Evolutionary conservation across 1,140 invertebrate species (phyloP), one percentile per base, ranked within the genome.

Genomic region (Papilio polytes): DNA sequence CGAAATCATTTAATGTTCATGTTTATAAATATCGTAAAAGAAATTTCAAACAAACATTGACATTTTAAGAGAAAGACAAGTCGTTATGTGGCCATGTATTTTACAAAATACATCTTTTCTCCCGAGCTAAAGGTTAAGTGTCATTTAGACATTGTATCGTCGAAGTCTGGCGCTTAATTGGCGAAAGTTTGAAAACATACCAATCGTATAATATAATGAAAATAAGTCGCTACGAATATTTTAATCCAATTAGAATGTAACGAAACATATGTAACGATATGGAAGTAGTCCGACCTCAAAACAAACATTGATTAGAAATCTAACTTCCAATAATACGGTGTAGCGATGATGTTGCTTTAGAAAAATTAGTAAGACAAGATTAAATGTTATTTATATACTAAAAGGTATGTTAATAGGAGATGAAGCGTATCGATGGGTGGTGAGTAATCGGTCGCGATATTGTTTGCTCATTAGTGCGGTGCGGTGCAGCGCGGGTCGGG

Each of bases 401-500:
- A 51, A 78, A 74, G 36, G 73, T 73, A 76, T 80, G 41, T 74
- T 46, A 56, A 72, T 66, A 78, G 74, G 78, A 79, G 78, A 84
- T 85, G 18, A 70, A 81, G 81, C 78, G 78, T 78, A 80, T 72
- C 74, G 85, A 81, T 84, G 79, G 78, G 59, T 26, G 76, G 74
- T 84, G 85, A 84, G 81, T 86, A 83, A 84, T 86, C 44, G 76
- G 56, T 20, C 48, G 81, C 76, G 76, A 78, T 78, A 78, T 78
- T 36, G 76, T 86, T 84, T 85, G 86, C 83, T 82, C 80, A 83
- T 78, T 78, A 78, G 76, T 78, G 84, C 80, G 80, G 85, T 81
- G 87, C 85, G 87, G 86, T 87, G 85, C 88, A 84, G 82, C 81
- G 18, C 53, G 53, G 53, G 53, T 18, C 53, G 80, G 84, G 90